Percentiles rank a stretch among this genome's conserved stretches.
phyloP scores from a whole-genome alignment of 2,888 invertebrate species.

The Argyresthia goedartella region DNA sequence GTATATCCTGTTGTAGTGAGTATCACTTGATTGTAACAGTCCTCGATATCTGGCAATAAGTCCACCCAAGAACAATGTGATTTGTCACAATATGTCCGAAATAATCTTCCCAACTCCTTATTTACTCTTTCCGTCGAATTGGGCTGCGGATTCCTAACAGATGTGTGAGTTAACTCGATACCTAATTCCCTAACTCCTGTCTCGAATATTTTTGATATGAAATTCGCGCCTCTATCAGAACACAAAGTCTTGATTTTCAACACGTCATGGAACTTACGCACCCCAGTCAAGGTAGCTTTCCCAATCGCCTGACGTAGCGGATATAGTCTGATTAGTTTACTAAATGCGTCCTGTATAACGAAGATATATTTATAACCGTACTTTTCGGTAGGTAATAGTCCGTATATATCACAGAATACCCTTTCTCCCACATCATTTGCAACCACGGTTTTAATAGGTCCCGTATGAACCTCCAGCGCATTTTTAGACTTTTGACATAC shows the following conservation, averaged over 20 bases:
- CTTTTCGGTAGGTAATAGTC: slow-evolving; percentile 5
- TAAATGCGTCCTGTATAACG: slow-evolving; percentile 1
- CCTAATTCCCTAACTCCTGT: background rate
- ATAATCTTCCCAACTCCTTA: no score
- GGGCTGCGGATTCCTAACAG: slow-evolving; percentile 1
- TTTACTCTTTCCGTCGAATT: slow-evolving; percentile 8
- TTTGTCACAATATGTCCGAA: no score
- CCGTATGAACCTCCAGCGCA: no score
- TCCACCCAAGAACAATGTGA: no score
- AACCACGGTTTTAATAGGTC: no score
- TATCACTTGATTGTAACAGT: background rate
- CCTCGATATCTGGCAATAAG: no score
- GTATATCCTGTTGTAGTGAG: background rate
- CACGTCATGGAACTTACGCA: slow-evolving; percentile 1
- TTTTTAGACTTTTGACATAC: slow-evolving; percentile 8
- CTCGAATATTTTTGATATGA: background rate
- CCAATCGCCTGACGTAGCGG: background rate
- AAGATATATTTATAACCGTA: slow-evolving; percentile 7
- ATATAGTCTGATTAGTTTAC: slow-evolving; percentile 1
- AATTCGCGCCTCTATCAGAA: background rate
- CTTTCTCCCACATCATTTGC: slow-evolving; percentile 6
- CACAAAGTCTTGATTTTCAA: background rate
- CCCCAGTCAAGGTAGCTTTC: background rate
- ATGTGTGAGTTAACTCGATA: background rate
- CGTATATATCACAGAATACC: no score